phyloP scores from a whole-genome alignment of 2,888 invertebrate species.

The Pinctada fucata region DNA sequence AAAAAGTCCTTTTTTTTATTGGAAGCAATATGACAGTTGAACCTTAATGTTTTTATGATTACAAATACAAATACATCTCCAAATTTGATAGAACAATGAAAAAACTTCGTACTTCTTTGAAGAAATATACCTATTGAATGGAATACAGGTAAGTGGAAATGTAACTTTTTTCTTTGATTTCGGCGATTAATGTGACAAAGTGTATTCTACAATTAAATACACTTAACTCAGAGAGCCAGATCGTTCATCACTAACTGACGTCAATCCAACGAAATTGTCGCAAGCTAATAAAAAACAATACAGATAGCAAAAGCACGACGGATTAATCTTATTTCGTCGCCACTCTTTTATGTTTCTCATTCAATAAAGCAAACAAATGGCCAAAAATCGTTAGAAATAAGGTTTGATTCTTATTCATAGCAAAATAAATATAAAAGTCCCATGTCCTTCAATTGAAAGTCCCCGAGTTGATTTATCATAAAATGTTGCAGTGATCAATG shows the following conservation, averaged over 20 bases:
- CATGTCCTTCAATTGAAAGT: constrained; percentile 8
- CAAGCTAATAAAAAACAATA: constrained; percentile 18
- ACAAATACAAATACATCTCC: no score
- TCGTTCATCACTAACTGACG: constrained; percentile 6
- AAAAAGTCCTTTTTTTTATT: no score
- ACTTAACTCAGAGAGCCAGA: neutral
- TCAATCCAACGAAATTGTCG: constrained; percentile 14
- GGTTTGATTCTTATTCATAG: constrained; percentile 22
- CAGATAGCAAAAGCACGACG: constrained; percentile 3
- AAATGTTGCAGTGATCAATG: neutral
- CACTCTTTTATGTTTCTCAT: constrained; percentile 15
- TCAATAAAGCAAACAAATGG: constrained; percentile 33
- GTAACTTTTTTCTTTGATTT: no score
- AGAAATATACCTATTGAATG: no score
- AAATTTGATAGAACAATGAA: no score
- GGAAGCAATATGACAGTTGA: no score
- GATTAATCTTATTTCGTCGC: constrained; percentile 19
- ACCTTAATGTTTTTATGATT: no score
- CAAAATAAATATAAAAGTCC: constrained; percentile 23
- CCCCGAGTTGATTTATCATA: constrained; percentile 21
- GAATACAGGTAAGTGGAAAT: no score
- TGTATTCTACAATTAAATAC: neutral
- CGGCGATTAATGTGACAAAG: no score
- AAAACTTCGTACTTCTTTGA: no score
- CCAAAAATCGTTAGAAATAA: constrained; percentile 28